phyloP scores from a whole-genome alignment of 2,113 vertebrate genomes.

The Fregata magnificens region DNA sequence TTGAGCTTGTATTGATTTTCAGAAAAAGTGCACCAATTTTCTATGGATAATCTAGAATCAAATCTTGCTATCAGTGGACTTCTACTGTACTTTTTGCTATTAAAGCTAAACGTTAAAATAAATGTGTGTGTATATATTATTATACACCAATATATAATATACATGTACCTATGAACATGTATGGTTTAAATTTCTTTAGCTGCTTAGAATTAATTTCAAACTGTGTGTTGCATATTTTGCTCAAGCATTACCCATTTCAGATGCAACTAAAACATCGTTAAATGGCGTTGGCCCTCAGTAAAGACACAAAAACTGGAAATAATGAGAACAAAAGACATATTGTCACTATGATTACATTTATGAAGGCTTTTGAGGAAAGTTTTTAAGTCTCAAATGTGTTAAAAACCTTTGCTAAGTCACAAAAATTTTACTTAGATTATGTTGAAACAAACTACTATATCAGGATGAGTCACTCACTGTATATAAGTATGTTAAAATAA shows the following conservation, averaged over 20 bases:
- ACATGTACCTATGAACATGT: neutral
- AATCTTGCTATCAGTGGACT: constrained; percentile 38
- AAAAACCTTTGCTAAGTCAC: neutral
- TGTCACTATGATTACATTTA: neutral
- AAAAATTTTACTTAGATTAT: neutral
- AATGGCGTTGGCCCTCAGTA: neutral
- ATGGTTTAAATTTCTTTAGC: neutral
- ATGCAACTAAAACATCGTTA: neutral
- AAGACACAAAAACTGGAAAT: neutral
- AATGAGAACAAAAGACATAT: neutral
- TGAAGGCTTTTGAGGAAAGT: neutral
- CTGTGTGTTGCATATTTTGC: neutral
- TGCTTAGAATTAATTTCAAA: neutral
- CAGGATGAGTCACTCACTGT: neutral
- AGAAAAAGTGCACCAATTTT: constrained; percentile 23
- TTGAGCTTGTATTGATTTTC: constrained; percentile 23
- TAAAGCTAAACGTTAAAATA: constrained; percentile 37
- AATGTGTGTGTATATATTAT: constrained; percentile 30
- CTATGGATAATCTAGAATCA: constrained; percentile 51
- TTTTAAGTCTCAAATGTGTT: neutral
- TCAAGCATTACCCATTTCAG: neutral
- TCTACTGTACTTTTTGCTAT: constrained; percentile 56
- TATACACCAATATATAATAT: neutral
- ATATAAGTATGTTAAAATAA: constrained; percentile 29
- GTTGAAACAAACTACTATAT: neutral